Percentiles rank a stretch among this genome's conserved stretches.
Conservation (phyloP, 2,113 vertebrate species). For the Rhynchopsitta pachyrhyncha region DNA sequence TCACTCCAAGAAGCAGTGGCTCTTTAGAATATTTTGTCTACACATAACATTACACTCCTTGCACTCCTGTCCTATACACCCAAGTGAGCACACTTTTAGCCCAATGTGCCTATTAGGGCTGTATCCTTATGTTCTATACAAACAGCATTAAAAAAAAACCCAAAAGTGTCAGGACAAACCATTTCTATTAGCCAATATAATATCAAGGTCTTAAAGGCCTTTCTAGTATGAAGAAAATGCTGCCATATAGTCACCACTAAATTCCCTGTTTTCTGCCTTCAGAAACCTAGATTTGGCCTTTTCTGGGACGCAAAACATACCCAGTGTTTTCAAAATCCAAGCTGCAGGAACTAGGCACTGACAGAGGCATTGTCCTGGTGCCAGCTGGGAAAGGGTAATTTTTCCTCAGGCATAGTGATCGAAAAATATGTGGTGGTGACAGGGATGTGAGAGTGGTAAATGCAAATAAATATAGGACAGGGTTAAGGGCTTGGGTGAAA, state of each 20-base stretch:
- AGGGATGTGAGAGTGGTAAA: not conserved
- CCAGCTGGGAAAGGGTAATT: not conserved
- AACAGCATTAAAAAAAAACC: not conserved
- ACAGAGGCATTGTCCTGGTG: not conserved
- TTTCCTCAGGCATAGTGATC: not conserved
- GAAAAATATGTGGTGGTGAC: not conserved
- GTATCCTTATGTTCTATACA: not conserved
- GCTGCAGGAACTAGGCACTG: not conserved
- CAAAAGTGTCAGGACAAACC: not conserved
- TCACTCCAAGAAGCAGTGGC: not conserved
- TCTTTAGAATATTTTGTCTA: not conserved
- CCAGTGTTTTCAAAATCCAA: not conserved
- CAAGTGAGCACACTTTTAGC: not conserved
- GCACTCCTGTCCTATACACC: not conserved
- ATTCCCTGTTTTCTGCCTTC: not conserved
- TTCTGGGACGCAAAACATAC: not conserved
- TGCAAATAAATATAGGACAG: not conserved
- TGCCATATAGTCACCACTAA: not conserved
- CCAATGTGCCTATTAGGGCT: fast-evolving
- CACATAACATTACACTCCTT: not conserved
- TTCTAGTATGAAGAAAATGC: not conserved
- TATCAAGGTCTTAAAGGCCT: not conserved
- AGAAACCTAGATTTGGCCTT: not conserved
- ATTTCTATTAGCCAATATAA: not conserved
- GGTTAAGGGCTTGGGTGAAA: not conserved